Evolutionary conservation across 2,113 vertebrate species (phyloP).

Genomic region (Syngnathoides biaculeatus): DNA sequence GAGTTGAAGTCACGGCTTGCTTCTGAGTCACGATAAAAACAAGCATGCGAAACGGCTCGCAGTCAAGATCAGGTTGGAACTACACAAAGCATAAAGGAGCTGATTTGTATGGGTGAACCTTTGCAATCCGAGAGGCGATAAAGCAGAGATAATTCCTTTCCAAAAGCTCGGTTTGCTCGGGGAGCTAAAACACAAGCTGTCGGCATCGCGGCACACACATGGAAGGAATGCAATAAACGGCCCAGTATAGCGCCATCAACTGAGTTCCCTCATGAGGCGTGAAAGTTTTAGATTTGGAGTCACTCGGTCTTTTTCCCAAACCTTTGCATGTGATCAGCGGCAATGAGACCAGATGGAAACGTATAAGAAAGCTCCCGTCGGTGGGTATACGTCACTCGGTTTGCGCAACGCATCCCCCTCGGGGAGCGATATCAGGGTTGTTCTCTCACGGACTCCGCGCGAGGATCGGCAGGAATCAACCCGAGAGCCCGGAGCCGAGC

Average conservation of each 20-base stretch:
- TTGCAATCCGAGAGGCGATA: constrained; percentile 62
- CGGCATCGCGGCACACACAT: constrained; percentile 23
- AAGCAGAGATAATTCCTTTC: constrained; percentile 57
- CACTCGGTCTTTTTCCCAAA: not conserved
- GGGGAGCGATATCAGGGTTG: constrained; percentile 30
- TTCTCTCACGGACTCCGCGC: constrained; percentile 25
- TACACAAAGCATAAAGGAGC: constrained; percentile 51
- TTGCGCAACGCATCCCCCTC: constrained; percentile 28
- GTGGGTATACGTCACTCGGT: constrained; percentile 31
- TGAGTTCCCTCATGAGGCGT: constrained; percentile 25
- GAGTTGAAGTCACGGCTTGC: constrained; percentile 50
- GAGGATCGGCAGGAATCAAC: constrained; percentile 46
- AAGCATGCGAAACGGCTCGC: constrained; percentile 50
- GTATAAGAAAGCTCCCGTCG: constrained; percentile 10
- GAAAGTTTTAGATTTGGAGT: constrained; percentile 16
- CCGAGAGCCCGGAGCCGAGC: constrained; percentile 31
- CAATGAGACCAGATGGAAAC: constrained; percentile 10
- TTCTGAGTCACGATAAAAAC: constrained; percentile 54
- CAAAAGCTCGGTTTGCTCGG: constrained; percentile 18
- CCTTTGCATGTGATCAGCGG: constrained; percentile 3
- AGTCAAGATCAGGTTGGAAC: constrained; percentile 35
- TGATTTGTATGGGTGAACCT: constrained; percentile 54
- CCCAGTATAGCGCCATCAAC: constrained; percentile 31
- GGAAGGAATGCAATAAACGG: constrained; percentile 26
- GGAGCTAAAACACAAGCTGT: constrained; percentile 44